Conservation (phyloP, 2,888 invertebrate species). For the Sphecodes monilicornis region DNA sequence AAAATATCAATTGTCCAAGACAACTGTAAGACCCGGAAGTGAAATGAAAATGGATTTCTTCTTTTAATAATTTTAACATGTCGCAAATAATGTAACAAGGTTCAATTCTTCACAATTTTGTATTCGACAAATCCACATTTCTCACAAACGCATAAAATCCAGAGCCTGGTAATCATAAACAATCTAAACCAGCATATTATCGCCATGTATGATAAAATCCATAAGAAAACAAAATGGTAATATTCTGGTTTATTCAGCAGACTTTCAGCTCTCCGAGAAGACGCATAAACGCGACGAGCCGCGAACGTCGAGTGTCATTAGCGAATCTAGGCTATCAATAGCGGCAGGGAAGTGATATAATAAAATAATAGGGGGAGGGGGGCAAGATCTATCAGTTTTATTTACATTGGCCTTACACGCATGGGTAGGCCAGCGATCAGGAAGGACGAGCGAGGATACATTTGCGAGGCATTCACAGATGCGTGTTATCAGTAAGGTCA, state of each 20-base stretch:
- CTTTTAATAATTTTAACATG: too few relatives aligned
- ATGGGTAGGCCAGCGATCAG: conserved; percentile 1
- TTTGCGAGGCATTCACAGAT: conserved; percentile 40
- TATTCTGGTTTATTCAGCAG: neutral
- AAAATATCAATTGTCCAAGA: neutral
- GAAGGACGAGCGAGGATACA: conserved; percentile 20
- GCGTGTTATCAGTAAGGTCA: conserved; percentile 53
- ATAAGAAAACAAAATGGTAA: neutral
- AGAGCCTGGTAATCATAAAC: neutral
- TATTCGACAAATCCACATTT: neutral
- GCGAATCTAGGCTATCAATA: neutral
- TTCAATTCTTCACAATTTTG: neutral
- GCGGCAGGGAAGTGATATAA: neutral
- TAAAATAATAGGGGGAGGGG: neutral
- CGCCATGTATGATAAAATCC: neutral
- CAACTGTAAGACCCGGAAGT: neutral
- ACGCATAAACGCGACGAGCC: neutral
- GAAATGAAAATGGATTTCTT: neutral
- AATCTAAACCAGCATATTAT: neutral
- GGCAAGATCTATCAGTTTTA: neutral
- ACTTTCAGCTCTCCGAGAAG: neutral
- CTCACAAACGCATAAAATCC: neutral
- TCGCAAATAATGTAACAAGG: too few relatives aligned
- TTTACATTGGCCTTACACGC: neutral
- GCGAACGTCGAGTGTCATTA: neutral